A percentile compares a stretch with the other conserved stretches of the same genome.
Conservation (phyloP, 1,140 invertebrate genomes). For the Drosophila setifemur region DNA sequence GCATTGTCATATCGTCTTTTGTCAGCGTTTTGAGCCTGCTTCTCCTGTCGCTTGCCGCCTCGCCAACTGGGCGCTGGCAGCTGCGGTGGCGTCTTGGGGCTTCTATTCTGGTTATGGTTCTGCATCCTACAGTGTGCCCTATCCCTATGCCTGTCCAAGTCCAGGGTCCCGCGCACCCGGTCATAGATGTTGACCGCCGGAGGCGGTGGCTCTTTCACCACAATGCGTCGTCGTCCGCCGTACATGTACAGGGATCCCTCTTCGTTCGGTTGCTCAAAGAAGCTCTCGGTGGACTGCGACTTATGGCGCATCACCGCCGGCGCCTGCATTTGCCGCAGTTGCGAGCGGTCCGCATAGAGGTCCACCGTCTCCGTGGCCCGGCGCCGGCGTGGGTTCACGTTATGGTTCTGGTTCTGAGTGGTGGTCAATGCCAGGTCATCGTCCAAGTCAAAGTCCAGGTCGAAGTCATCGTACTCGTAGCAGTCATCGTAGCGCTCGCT, state of each 20-base stretch:
- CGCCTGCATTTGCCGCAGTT: slow-evolving; percentile 52
- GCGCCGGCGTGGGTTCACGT: slow-evolving; percentile 34
- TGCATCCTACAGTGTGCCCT: slow-evolving; percentile 9
- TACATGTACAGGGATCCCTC: slow-evolving; percentile 79
- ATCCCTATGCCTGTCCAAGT: slow-evolving; percentile 42
- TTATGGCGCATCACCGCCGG: slow-evolving; percentile 61
- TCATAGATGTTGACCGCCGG: slow-evolving; percentile 71
- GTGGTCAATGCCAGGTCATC: slow-evolving; percentile 23
- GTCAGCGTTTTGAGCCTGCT: slow-evolving; percentile 61
- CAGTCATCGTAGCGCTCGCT: slow-evolving; percentile 62
- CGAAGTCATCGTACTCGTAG: slow-evolving; percentile 69
- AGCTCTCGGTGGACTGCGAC: slow-evolving; percentile 76
- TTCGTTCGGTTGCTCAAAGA: slow-evolving; percentile 77
- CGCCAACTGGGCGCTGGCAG: slow-evolving; percentile 73
- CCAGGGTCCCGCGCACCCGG: slow-evolving; percentile 57
- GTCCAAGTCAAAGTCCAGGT: slow-evolving; percentile 70
- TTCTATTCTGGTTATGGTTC: slow-evolving; percentile 1
- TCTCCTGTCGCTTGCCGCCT: slow-evolving; percentile 54
- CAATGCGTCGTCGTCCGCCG: slow-evolving; percentile 70
- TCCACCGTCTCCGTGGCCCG: slow-evolving; percentile 39
- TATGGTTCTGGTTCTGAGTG: too few species aligned
- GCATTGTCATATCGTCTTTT: slow-evolving; percentile 77
- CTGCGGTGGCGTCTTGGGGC: slow-evolving; percentile 28
- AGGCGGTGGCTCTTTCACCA: slow-evolving; percentile 61
- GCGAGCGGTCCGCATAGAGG: slow-evolving; percentile 62